These are phyloP conservation scores for Genyomyrus donnyi DNA, from an alignment of 2,113 vertebrate species.

Conservation along the genomic window DNA sequence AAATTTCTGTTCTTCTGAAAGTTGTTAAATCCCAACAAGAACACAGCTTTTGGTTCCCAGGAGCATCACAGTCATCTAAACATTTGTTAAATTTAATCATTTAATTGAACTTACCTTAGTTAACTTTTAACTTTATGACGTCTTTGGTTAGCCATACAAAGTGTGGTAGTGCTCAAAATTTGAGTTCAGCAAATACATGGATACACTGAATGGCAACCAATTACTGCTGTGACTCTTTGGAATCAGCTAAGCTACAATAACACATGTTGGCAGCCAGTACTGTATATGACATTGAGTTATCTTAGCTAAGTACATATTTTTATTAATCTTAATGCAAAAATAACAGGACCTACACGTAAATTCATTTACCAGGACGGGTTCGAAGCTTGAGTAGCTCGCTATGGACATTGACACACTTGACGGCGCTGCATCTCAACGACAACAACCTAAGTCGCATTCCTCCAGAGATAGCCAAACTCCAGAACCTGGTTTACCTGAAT, in stretches of 20 bases:
- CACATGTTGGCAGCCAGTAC: background rate
- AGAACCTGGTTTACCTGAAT: slow-evolving; percentile 95
- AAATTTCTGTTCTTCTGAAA: no score
- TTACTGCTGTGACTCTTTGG: background rate
- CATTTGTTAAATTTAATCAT: background rate
- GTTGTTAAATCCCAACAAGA: background rate
- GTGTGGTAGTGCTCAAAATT: background rate
- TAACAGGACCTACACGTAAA: background rate
- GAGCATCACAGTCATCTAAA: background rate
- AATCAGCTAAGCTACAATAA: background rate
- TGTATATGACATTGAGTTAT: background rate
- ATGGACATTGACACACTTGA: slow-evolving; percentile 95
- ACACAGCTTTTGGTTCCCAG: background rate
- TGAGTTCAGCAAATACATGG: background rate
- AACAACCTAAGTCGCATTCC: slow-evolving; percentile 95
- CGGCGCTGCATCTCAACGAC: slow-evolving; percentile 94
- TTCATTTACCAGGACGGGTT: slow-evolving; percentile 74
- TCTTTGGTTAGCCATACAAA: background rate
- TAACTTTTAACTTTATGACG: background rate
- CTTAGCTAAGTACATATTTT: background rate
- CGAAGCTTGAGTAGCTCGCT: slow-evolving; percentile 86
- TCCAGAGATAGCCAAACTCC: slow-evolving; percentile 95
- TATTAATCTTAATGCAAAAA: background rate
- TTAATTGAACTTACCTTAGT: background rate
- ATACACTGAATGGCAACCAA: background rate